Evolutionary conservation across 2,113 vertebrate genomes (phyloP), one percentile per base, ranked within the genome.

Genomic region (Speoplatyrhinus poulsoni): DNA sequence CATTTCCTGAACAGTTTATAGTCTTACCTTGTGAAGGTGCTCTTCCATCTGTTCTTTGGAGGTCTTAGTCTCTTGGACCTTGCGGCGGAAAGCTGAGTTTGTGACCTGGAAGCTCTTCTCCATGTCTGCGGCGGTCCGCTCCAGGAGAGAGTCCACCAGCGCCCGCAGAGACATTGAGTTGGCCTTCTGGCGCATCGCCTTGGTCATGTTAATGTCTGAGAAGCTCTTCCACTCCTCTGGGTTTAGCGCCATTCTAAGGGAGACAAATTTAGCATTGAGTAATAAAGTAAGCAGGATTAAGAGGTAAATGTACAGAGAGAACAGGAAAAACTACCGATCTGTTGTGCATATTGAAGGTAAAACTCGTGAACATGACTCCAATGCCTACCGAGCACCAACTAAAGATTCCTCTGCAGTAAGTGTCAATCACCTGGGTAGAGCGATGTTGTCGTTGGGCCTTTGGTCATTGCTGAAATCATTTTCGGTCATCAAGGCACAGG

Each of bases 181-280:
- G 70, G 82, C 94, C 63, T 91, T 91, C 91, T 98, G 94, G 60
- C 91, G 93, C 83, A 96, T 94, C 0, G 95, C 95, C 69, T 94
- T 97, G 73, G 86, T 74, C 50, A 96, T 82, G 1, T 95, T 97
- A 32, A 80, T 3, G 10, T 92, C 92, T 57, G 95, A 95, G 85
- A 95, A 94, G 65, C 88, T 90, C 69, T 88, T 70, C 96, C 97
- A 98, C 74, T 96, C 94, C 33, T 90, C 81, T 1, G 91, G 92
- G 46, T 90, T 94, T 80, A 97, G 88, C 0, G 91, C 79, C 32
- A 90, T 90, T n/a, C 92, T 93, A 73, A 17, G 12, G 10, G 33
- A 61, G 36, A 60, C 16, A 2, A 52, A 15, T 11, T 8, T 4
- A 52, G 49, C 11, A 4, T 4, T 11, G 49, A 15, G 49, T 4